Percentiles rank a stretch among this genome's conserved stretches.
These are phyloP conservation scores for Caranx melampygus DNA, from an alignment of 2,113 vertebrate species.

Conservation along the genomic window DNA sequence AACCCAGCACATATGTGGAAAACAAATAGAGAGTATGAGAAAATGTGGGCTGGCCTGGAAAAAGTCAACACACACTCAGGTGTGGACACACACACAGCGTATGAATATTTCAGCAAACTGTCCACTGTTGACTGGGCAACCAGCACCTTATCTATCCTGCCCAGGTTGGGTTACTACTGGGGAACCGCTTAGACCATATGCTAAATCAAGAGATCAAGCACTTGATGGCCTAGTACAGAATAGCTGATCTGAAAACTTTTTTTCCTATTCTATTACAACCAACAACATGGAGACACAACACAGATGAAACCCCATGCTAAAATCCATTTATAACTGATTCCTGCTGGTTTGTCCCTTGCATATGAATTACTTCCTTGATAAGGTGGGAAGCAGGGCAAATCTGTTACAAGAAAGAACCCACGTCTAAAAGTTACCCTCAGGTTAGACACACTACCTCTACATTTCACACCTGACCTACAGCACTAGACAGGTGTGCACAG, in stretches of 20 bases:
- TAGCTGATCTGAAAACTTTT: background rate
- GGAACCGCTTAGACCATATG: constrained; percentile 36
- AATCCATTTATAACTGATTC: background rate
- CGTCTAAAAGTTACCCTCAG: background rate
- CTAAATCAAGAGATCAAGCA: constrained; percentile 64
- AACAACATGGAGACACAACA: background rate
- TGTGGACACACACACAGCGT: constrained; percentile 10
- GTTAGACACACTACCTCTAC: constrained; percentile 29
- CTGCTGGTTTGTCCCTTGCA: background rate
- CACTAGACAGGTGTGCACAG: constrained; percentile 28
- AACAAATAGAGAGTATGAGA: constrained; percentile 55
- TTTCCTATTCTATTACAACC: background rate
- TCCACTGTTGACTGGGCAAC: constrained; percentile 80
- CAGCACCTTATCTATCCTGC: constrained; percentile 76
- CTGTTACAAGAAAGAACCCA: background rate
- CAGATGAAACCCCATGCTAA: background rate
- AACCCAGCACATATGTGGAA: constrained; percentile 48
- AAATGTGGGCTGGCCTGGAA: constrained; percentile 35
- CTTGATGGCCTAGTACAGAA: background rate
- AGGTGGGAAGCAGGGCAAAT: background rate
- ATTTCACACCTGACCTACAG: constrained; percentile 60
- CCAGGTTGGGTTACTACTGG: constrained; percentile 76
- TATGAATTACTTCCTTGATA: background rate
- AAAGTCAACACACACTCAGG: constrained; percentile 50
- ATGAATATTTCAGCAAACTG: constrained; percentile 84